These are phyloP conservation scores for Magallana angulata DNA, from an alignment of 1,140 invertebrate genomes.

Conservation along the genomic window DNA sequence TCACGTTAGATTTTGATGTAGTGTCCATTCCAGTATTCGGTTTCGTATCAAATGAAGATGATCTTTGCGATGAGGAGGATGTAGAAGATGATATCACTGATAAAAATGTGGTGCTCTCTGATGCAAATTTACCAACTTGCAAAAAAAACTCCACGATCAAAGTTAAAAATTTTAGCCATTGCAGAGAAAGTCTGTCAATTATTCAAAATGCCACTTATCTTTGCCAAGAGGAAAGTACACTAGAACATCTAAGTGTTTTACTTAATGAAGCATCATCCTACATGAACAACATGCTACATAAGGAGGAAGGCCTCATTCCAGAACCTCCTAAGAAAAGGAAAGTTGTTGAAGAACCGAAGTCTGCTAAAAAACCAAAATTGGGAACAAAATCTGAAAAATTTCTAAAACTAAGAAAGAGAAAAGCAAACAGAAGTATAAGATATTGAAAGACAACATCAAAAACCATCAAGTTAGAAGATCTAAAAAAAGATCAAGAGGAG, in stretches of 20 bases:
- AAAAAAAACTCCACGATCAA: background rate
- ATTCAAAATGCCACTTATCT: conserved; percentile 9
- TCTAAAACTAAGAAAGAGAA: background rate
- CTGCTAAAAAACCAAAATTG: background rate
- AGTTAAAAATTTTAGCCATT: conserved; percentile 11
- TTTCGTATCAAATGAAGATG: background rate
- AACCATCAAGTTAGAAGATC: background rate
- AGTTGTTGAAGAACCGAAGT: background rate
- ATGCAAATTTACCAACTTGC: background rate
- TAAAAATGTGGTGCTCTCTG: background rate
- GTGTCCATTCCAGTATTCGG: background rate
- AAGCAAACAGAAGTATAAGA: background rate
- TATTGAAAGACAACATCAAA: background rate
- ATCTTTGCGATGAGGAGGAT: background rate
- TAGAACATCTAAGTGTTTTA: background rate
- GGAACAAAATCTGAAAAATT: background rate
- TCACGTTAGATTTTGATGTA: conserved; percentile 33
- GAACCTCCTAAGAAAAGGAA: background rate
- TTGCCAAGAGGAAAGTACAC: background rate
- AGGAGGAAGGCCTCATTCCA: background rate
- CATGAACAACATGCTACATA: background rate
- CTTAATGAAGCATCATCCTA: background rate
- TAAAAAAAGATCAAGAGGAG: conserved; percentile 3
- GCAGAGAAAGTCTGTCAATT: background rate
- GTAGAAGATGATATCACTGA: background rate